phyloP scores from a whole-genome alignment of 2,797 vertebrate species.

The Garrulus glandarius region DNA sequence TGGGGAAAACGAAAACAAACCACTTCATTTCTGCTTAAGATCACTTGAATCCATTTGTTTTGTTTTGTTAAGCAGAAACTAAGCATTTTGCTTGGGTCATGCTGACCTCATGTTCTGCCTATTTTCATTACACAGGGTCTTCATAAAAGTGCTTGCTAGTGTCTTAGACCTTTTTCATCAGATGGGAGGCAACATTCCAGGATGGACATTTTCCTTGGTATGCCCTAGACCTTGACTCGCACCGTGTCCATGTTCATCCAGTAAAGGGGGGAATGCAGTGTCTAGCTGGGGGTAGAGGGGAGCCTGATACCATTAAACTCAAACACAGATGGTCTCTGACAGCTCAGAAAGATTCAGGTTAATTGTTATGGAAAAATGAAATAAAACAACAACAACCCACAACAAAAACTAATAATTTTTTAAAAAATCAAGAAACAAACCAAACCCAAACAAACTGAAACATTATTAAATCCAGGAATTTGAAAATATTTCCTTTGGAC shows the following conservation, averaged over 20 bases:
- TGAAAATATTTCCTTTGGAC: conserved; percentile 51
- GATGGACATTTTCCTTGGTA: not conserved
- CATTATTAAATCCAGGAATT: not conserved
- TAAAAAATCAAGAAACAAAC: not conserved
- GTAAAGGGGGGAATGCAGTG: not conserved
- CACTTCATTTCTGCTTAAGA: not conserved
- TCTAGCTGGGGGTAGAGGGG: not conserved
- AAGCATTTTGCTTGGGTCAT: not conserved
- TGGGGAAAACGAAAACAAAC: not conserved
- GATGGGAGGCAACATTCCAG: not conserved
- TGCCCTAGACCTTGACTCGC: not conserved
- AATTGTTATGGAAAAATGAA: not conserved
- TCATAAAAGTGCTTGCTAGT: not conserved
- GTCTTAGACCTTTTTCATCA: not conserved
- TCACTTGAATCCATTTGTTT: not conserved
- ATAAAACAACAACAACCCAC: not conserved
- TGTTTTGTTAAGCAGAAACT: not conserved
- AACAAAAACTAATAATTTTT: not conserved
- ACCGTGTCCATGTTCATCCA: not conserved
- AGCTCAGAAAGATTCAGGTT: not conserved
- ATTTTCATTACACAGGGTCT: not conserved
- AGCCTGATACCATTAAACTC: not conserved
- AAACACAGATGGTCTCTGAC: not conserved
- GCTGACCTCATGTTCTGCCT: not conserved
- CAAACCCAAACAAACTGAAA: not conserved